Base-by-base conservation (phyloP, 2,113 vertebrate genomes). In the Pelecanus crispus region DNA sequence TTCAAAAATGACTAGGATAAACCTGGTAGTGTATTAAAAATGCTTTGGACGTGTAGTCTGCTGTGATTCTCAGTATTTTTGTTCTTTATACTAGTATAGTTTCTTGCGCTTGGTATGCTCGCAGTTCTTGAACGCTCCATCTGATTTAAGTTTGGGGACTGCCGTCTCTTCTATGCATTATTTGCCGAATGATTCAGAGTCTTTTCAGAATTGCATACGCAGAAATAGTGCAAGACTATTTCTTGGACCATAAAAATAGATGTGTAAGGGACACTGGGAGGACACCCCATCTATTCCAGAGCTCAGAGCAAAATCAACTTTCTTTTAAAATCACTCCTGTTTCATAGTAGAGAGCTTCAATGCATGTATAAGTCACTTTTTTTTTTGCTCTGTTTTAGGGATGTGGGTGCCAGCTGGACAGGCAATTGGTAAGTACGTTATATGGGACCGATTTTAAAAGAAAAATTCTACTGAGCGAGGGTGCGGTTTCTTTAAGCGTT, bases 351-450 rank as follows among this genome's bases (percentile, higher is more conserved):
- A 3, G 34, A 44, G 67, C 34, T 52, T 20, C 24, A 8, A 6
- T 36, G 40, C 21, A 7, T 47, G 44, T 66, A 17, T 88, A 8
- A 83, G 28, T 36, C 2, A 18, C 82, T 55, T 53, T 61, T 90
- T 61, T 90, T 90, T 73, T 26, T 97, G 72, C 96, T 95, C 81
- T 96, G 10, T 97, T 96, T 31, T 94, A 99, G 99, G 99, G 96
- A 99, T 99, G 98, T 99, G 99, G 99, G 99, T 99, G 97, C 99
- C 99, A 74, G 98, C 99, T 79, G 99, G 99, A 97, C 99, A 99
- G 94, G 99, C 99, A 31, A 99, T 99, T 97, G 99, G 99, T 99
- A 98, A 97, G 98, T 98, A 91, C 84, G 1, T 89, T 81, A 66
- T 10, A 38, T 63, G 78, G 66, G 81, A 79, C 78, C 40, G 17